Conservation (phyloP, 2,113 vertebrate species). For the Poecile atricapillus region DNA sequence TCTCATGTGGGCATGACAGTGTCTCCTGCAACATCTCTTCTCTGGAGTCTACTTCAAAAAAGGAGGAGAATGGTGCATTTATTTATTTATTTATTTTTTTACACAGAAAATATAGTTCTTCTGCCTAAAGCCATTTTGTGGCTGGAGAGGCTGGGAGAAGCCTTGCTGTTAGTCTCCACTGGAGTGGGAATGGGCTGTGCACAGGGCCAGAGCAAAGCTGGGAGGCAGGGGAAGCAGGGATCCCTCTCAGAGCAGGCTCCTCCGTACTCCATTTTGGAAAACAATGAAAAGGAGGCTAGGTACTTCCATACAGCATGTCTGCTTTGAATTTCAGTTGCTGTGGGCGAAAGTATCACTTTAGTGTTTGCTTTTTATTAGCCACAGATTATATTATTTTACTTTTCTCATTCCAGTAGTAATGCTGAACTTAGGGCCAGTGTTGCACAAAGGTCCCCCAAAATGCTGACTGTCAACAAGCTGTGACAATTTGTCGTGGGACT, state of each 20-base stretch:
- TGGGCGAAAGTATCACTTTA: background rate
- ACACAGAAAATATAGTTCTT: background rate
- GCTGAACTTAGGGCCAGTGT: background rate
- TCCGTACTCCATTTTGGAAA: background rate
- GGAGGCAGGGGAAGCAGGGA: background rate
- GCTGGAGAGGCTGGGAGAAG: background rate
- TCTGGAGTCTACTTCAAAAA: background rate
- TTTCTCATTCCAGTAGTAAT: background rate
- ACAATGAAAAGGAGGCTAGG: rapidly evolving
- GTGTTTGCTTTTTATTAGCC: background rate
- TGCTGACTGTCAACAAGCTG: background rate
- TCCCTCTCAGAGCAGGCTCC: background rate
- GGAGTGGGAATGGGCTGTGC: rapidly evolving
- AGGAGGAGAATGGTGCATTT: background rate
- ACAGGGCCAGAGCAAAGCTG: background rate
- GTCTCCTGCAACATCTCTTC: background rate
- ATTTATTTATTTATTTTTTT: background rate
- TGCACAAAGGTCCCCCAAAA: background rate
- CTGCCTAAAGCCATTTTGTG: background rate
- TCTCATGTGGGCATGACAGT: background rate
- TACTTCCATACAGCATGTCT: background rate
- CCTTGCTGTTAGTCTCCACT: background rate
- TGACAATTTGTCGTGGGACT: background rate
- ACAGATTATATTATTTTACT: background rate
- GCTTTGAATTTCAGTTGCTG: background rate